These are phyloP conservation scores for Megaceryle maxima DNA, from an alignment of 2,113 vertebrate genomes.

Conservation along the genomic window DNA sequence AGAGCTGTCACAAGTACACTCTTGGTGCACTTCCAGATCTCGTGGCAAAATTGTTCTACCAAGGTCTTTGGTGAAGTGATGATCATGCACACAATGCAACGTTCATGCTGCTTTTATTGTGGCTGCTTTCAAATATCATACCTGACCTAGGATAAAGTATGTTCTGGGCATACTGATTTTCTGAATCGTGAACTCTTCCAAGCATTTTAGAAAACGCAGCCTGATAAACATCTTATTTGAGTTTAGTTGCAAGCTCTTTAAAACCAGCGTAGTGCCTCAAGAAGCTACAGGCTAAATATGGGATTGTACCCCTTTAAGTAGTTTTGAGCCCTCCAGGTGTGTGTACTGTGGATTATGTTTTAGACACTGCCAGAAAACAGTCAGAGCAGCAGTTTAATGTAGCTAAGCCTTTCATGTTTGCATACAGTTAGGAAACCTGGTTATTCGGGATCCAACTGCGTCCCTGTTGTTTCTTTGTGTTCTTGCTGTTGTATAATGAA, in stretches of 20 bases:
- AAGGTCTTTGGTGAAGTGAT: background rate
- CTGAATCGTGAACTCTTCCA: background rate
- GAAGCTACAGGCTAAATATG: background rate
- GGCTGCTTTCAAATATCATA: background rate
- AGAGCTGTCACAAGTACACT: background rate
- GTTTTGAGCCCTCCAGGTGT: background rate
- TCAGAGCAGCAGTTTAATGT: constrained; percentile 12
- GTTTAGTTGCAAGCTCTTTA: background rate
- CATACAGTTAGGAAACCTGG: constrained; percentile 31
- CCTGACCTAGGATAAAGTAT: background rate
- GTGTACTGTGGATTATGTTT: background rate
- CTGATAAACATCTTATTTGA: background rate
- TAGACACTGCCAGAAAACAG: constrained; percentile 23
- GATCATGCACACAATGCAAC: fast-evolving
- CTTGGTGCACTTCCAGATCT: background rate
- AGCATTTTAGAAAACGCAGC: background rate
- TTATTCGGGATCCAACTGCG: constrained; percentile 45
- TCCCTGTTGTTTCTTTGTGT: background rate
- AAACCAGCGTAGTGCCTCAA: background rate
- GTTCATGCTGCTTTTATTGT: background rate
- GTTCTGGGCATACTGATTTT: background rate
- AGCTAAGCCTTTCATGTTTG: constrained; percentile 31
- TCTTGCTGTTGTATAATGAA: constrained; percentile 44
- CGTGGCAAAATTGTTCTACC: background rate
- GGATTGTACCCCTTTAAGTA: background rate